These are phyloP conservation scores for Acanthornis magna DNA, from an alignment of 2,797 vertebrate species.

Conservation along the genomic window DNA sequence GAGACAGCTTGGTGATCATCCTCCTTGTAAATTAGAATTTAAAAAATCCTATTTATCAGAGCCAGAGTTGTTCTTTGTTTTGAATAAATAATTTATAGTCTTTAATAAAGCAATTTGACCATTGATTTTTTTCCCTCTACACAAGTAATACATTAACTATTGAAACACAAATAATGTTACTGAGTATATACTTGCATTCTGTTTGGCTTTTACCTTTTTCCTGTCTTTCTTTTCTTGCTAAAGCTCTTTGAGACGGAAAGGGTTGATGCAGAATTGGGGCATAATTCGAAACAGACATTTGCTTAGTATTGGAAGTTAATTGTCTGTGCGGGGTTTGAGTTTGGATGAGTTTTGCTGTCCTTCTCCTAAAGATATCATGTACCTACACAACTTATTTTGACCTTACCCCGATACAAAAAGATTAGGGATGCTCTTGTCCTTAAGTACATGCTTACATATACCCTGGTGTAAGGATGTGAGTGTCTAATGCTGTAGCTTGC, in stretches of 20 bases:
- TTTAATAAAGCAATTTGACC: neutral
- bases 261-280: neutral
- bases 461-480: neutral
- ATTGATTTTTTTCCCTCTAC: neutral
- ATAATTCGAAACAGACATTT: slow-evolving; percentile 34
- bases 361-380: neutral
- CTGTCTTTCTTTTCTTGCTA: neutral
- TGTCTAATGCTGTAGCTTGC: neutral
- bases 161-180: neutral
- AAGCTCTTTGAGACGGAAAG: neutral
- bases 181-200: neutral
- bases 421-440: neutral
- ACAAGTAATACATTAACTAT: neutral
- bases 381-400: neutral
- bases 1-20: neutral
- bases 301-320: neutral
- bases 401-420: neutral
- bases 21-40: neutral
- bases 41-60: neutral
- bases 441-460: neutral
- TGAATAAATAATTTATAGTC: neutral
- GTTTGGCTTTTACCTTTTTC: neutral
- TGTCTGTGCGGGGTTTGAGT: rapidly evolving
- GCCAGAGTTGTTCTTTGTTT: neutral
- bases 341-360: neutral